Evolutionary conservation across 2,888 invertebrate genomes (phyloP).

Genomic region (Stegana nigrithorax): DNA sequence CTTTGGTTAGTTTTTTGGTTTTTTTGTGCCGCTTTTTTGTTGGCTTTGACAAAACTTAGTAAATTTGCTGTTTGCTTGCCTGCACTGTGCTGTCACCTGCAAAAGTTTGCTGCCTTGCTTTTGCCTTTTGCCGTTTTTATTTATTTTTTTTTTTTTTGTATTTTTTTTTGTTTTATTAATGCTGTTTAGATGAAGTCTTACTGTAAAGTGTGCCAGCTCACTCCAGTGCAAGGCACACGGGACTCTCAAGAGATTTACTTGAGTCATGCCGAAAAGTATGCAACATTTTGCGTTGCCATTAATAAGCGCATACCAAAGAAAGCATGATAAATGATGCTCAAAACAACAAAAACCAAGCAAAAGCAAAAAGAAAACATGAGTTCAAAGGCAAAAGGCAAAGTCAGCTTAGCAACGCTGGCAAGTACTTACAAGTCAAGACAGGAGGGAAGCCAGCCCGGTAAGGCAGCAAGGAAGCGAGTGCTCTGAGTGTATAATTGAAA

Average conservation of each 20-base stretch:
- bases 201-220: too few relatives aligned
- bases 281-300: not conserved
- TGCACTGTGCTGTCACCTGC: not conserved
- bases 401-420: too few relatives aligned
- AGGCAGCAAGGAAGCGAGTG: too few relatives aligned
- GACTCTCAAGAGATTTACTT: not conserved
- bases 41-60: not conserved
- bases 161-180: slow-evolving; percentile 6
- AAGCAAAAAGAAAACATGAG: not conserved
- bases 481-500: slow-evolving; percentile 18
- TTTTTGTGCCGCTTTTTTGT: not conserved
- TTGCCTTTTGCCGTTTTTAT: not conserved
- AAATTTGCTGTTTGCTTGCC: too few relatives aligned
- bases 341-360: slow-evolving; percentile 9
- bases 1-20: not conserved
- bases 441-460: too few relatives aligned
- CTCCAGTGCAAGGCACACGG: too few relatives aligned
- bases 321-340: slow-evolving; percentile 18
- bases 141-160: not conserved
- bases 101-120: not conserved
- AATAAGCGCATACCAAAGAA: not conserved
- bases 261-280: not conserved
- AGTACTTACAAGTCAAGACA: too few relatives aligned
- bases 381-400: too few relatives aligned
- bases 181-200: slow-evolving; percentile 16